Evolutionary conservation across 2,113 vertebrate genomes (phyloP), one percentile per base, ranked within the genome.

Genomic region (Lycaon pictus): DNA sequence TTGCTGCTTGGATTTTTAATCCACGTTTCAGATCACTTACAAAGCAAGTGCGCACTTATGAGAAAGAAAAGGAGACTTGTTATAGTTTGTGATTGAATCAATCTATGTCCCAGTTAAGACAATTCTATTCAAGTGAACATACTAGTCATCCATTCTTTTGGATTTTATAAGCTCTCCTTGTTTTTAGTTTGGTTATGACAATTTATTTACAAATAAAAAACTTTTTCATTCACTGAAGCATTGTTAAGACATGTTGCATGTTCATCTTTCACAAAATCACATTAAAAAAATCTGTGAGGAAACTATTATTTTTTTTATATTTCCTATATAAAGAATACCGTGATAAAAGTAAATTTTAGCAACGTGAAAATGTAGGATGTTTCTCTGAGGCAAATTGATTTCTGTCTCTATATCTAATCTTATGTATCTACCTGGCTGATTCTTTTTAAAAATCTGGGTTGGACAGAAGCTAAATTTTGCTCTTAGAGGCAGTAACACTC

Each of bases 11-110:
- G 96, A 99, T 99, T 98, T 99, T 99, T n/a, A 99, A 98, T 15
- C 99, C 99, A 72, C 99, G 99, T 19, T 99, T 99, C 92, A 99
- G 98, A 96, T 99, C 99, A 63, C 99, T 99, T 96, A 99, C 99
- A 89, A 99, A 99, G 96, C 99, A 99, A 37, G 99, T 99, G 13
- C 99, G 99, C 25, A 99, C 99, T 99, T 98, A 0, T 65, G 2
- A 98, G 86, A 96, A 93, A 96, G 22, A 94, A 95, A 97, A 63
- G 43, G 35, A 87, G 15, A 82, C 8, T 55, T 25, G 35, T 97
- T 94, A 96, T 7, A 2, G 11, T 63, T 51, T 92, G 51, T 27
- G 25, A 87, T 17, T 83, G 5, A 95, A 23, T 74, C 20, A 83
- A 93, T 25, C 20, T 83, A 82, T 0, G 29, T 51, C 11, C 5